phyloP scores from a whole-genome alignment of 2,113 vertebrate genomes.

The Spea multiplicata region DNA sequence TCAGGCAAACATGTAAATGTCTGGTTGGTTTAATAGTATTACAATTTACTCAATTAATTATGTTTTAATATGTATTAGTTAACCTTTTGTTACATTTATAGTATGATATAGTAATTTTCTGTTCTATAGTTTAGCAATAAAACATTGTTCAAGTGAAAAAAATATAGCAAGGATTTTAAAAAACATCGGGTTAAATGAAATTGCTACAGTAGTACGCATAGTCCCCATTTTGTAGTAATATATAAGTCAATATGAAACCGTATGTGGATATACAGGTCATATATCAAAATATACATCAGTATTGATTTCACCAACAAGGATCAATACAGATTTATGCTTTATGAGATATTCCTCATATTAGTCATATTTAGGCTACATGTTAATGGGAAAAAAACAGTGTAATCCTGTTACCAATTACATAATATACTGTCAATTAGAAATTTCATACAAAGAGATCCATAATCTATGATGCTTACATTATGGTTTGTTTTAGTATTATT shows the following conservation, averaged over 20 bases:
- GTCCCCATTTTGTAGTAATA: slow-evolving; percentile 22
- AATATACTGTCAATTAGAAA: neutral
- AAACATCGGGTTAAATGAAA: neutral
- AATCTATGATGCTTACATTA: neutral
- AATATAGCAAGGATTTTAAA: neutral
- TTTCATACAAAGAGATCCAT: neutral
- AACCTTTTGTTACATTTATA: too few relatives aligned
- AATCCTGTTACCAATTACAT: slow-evolving; percentile 4
- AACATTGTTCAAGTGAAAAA: neutral
- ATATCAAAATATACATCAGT: slow-evolving; percentile 47
- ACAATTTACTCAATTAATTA: too few relatives aligned
- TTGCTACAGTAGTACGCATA: neutral
- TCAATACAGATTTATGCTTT: slow-evolving; percentile 39
- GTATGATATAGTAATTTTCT: neutral
- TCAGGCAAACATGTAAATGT: too few relatives aligned
- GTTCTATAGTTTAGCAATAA: neutral
- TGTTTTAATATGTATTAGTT: too few relatives aligned
- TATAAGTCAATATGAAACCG: slow-evolving; percentile 39
- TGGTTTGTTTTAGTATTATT: too few relatives aligned
- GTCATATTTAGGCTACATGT: slow-evolving; percentile 23
- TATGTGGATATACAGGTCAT: slow-evolving; percentile 34
- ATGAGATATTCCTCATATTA: slow-evolving; percentile 37
- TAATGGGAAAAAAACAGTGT: slow-evolving; percentile 14
- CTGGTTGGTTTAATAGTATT: too few relatives aligned
- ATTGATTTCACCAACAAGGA: slow-evolving; percentile 27